phyloP scores from a whole-genome alignment of 2,797 vertebrate genomes.

The Astyanax mexicanus region DNA sequence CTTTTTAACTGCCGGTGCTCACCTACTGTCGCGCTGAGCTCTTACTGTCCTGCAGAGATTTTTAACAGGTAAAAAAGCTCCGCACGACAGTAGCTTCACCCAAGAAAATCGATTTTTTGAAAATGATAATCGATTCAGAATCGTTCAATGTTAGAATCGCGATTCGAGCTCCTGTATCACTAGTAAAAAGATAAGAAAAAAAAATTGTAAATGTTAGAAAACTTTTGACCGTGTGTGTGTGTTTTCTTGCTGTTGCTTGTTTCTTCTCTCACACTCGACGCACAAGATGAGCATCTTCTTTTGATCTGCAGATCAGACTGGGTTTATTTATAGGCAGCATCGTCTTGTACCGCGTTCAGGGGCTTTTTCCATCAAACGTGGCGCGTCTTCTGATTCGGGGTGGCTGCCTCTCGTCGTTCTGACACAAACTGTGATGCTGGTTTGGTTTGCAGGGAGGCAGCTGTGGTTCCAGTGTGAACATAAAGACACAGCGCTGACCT shows the following conservation, averaged over 20 bases:
- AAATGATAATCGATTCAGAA: too few species aligned
- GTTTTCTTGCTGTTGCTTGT: background rate
- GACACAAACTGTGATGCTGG: background rate
- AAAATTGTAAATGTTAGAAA: too few species aligned
- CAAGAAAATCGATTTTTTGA: too few species aligned
- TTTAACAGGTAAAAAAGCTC: too few species aligned
- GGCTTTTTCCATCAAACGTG: background rate
- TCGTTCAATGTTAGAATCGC: too few species aligned
- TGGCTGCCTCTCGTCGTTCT: background rate
- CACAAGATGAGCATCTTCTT: background rate
- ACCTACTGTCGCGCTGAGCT: too few species aligned
- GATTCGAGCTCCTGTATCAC: too few species aligned
- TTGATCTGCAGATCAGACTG: background rate
- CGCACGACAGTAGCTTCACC: too few species aligned
- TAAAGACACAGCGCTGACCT: constrained; percentile 65
- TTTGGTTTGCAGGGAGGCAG: background rate
- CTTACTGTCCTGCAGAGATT: too few species aligned
- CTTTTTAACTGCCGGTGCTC: too few species aligned
- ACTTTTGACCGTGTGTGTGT: background rate
- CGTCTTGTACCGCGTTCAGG: background rate
- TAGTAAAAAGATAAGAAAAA: too few species aligned
- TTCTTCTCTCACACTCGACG: background rate
- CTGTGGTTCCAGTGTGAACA: constrained; percentile 52
- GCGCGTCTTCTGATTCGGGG: background rate
- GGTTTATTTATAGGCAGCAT: background rate